Evolutionary conservation across 2,113 vertebrate genomes (phyloP), one percentile per base, ranked within the genome.

Genomic region (Callipepla squamata): DNA sequence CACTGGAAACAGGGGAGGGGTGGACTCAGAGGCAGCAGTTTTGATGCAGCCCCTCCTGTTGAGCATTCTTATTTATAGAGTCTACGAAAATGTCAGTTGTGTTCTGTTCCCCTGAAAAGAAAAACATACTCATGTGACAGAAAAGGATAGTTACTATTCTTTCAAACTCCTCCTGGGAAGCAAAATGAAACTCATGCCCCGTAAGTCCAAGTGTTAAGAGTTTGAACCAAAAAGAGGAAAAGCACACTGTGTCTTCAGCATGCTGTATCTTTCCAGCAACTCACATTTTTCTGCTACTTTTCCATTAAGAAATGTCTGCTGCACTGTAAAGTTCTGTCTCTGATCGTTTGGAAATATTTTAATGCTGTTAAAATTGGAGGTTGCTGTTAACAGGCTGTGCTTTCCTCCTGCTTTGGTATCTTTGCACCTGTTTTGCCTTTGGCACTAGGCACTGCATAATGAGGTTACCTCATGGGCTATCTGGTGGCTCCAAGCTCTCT

Each of bases 351-450:
- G 86, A 88, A 94, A 91, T 82, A 66, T 94, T 95, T 94, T 92
- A 89, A 94, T 93, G 76, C 82, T 62, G 66, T 95, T 89, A 92
- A 94, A 96, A 89, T 36, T 83, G 61, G 76, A 84, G 78, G 85
- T 94, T 94, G 90, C 94, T 92, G 14, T 96, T 94, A 95, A 92
- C 89, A 74, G 80, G 50, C 90, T 81, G 20, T 50, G 50, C 67
- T 96, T 96, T 84, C 86, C 87, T 84, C 70, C 65, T 58, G 62
- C 81, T 92, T 93, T 78, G 85, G 51, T 87, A 90, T 89, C 90
- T 68, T 89, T 50, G 25, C 95, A 97, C 95, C 96, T 97, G 96
- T 95, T 97, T 97, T 93, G 96, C 96, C 96, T 90, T 94, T 96
- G 94, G 96, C 97, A 72, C 66, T 93, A 40, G 38, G 88, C 87